These are phyloP conservation scores for Pseudomyrmex flavicornis DNA, from an alignment of 1,140 invertebrate genomes.

Conservation along the genomic window DNA sequence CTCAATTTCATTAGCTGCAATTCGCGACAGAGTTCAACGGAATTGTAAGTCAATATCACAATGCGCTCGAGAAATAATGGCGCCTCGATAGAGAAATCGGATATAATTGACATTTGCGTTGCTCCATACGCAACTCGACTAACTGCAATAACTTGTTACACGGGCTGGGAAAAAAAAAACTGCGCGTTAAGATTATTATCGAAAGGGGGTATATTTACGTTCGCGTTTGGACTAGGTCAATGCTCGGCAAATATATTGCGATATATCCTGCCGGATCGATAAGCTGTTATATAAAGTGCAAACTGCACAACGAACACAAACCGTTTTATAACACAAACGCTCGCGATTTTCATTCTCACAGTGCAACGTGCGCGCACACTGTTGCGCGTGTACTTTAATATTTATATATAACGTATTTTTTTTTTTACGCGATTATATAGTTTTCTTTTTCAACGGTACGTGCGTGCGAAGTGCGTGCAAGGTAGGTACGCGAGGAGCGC, in stretches of 20 bases:
- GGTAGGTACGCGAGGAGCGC: not conserved
- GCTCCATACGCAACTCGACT: not conserved
- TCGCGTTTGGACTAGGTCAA: slow-evolving; percentile 46
- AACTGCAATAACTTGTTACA: not conserved
- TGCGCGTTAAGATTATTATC: slow-evolving; percentile 11
- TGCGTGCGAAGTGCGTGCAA: slow-evolving; percentile 49
- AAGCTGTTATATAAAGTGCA: not conserved
- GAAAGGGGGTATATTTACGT: slow-evolving; percentile 28
- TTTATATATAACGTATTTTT: too few relatives aligned
- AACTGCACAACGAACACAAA: not conserved
- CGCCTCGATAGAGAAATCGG: too few relatives aligned
- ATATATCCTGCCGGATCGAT: slow-evolving; percentile 35
- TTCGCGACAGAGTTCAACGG: not conserved
- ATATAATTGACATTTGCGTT: not conserved
- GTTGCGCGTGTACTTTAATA: not conserved
- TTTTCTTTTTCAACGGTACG: slow-evolving; percentile 68
- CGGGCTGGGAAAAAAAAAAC: not conserved
- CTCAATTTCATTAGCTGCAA: slow-evolving; percentile 50
- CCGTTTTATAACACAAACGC: not conserved
- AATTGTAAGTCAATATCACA: slow-evolving; percentile 1
- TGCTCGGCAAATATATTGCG: slow-evolving; percentile 38
- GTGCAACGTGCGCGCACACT: not conserved
- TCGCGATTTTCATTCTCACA: too few relatives aligned
- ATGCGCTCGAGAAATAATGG: not conserved
- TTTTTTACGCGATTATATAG: not conserved